Conservation (phyloP, 1,140 invertebrate species). For the Ephestia elutella region DNA sequence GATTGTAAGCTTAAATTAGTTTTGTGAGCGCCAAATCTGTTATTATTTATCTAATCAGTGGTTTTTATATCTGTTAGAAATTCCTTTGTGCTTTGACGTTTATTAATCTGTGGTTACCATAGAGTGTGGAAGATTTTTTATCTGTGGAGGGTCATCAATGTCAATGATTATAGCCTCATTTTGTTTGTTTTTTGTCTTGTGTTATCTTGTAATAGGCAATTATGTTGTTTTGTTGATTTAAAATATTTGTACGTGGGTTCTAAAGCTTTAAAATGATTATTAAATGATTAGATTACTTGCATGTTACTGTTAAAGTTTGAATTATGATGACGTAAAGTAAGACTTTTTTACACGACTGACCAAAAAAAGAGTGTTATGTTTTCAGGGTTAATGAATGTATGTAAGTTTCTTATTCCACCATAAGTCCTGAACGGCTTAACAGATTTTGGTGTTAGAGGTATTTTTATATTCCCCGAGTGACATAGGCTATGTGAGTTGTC, state of each 20-base stretch:
- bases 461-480: no score
- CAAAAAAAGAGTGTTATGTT: no score
- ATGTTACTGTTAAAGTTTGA: neutral
- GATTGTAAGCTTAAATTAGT: constrained; percentile 50
- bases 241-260: no score
- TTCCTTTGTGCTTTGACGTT: neutral
- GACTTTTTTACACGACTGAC: no score
- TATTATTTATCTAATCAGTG: constrained; percentile 27
- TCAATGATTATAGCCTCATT: neutral
- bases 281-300: neutral
- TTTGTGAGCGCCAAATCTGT: constrained; percentile 32
- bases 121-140: constrained; percentile 8
- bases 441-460: no score
- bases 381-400: no score
- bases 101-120: constrained; percentile 14
- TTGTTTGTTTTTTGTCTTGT: neutral
- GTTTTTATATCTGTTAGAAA: neutral
- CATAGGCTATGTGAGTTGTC: no score
- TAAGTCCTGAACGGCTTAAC: no score
- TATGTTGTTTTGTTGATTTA: neutral
- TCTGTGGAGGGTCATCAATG: neutral
- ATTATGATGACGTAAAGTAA: no score
- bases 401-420: no score
- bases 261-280: neutral
- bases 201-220: constrained; percentile 1